Base-by-base conservation (phyloP, 2,888 invertebrate species). In the Melanophora roralis region DNA sequence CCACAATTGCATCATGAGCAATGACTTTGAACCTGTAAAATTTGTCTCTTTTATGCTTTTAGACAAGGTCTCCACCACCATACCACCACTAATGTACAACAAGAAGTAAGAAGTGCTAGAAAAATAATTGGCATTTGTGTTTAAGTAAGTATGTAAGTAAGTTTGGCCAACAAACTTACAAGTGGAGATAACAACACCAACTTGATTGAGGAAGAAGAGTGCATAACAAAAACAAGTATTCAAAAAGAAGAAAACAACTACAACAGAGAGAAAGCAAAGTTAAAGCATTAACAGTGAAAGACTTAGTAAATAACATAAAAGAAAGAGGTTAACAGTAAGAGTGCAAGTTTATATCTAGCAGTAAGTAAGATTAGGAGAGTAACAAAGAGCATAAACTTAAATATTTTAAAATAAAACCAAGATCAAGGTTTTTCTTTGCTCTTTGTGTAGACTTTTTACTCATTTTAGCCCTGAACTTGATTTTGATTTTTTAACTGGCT, bases 1-100 rank as follows among this genome's bases (percentile, higher is more conserved):
- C 90, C 89, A 87, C 88, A 88, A 88, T 90, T 90, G 90, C 90
- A 90, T 90, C 88, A 90, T 89, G 89, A 89, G 89, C 90, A 90
- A 90, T 90, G 90, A 89, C 90, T 90, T 88, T 90, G 88, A 89
- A 88, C 88, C 87, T 86, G 85, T 85, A 86, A 87, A 76, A 86
- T 86, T 86, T 85, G 87, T 86, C 87, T 89, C 90, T 89, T 90
- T 90, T 90, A 90, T 90, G 90, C 90, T 89, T 89, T 89, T 88
- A 84, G 84, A 84, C 82, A 76, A 84, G 87, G 86, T 86, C 87
- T 88, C 87, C 88, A 86, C 81, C 78, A 83, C 16, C 45, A 45
- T 27, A 27, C 16, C n/a, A n/a, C 2, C 40, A 40, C n/a, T 3
- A 49, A 49, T 1, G 34, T 21, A 55, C 36, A 55, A 59, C 49